Evolutionary conservation across 1,140 invertebrate genomes (phyloP).

Genomic region (Solenopsis fugax): DNA sequence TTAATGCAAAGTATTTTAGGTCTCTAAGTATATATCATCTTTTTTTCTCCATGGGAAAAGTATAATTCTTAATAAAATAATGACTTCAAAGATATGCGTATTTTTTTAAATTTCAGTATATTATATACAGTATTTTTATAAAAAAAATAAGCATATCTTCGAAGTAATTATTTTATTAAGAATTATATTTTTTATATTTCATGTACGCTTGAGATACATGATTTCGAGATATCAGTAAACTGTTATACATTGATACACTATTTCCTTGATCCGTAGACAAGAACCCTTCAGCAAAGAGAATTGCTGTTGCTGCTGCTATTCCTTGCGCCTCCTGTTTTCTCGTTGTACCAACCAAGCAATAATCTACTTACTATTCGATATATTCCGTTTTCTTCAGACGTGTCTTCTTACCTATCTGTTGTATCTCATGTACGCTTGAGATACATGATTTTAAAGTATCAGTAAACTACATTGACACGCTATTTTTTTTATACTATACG

Average conservation of each 20-base stretch:
- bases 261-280: constrained; percentile 81
- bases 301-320: constrained; percentile 72
- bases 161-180: too few species aligned
- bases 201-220: too few species aligned
- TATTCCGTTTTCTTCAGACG: constrained; percentile 10
- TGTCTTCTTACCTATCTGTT: neutral
- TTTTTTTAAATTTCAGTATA: neutral
- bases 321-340: constrained; percentile 76
- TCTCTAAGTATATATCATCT: neutral
- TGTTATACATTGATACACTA: too few species aligned
- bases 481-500: too few species aligned
- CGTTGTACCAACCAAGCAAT: constrained; percentile 64
- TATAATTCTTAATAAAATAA: neutral
- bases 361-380: constrained; percentile 56
- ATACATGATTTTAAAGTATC: neutral
- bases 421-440: neutral
- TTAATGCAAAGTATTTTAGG: neutral
- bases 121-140: too few species aligned
- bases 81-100: neutral
- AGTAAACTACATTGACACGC: neutral
- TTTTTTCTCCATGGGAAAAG: neutral
- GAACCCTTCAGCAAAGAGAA: constrained; percentile 81
- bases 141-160: too few species aligned
- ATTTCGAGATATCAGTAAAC: too few species aligned
- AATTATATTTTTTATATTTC: too few species aligned